Percentiles rank a stretch among this genome's conserved stretches.
Conservation (phyloP, 1,140 invertebrate species). For the Drosophila obscura region DNA sequence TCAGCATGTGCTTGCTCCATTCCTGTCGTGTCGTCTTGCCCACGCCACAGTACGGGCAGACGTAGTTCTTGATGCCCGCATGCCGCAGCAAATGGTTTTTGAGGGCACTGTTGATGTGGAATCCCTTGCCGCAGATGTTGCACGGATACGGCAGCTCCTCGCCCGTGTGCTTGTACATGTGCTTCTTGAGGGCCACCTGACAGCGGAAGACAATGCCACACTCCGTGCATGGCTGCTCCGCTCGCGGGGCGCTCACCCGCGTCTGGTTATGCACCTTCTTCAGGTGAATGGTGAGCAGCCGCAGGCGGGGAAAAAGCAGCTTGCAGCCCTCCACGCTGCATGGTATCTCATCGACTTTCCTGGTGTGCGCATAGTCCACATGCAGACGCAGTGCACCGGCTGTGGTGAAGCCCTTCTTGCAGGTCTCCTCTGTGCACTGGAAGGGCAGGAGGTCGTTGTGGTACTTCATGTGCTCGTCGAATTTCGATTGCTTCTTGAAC, state of each 20-base stretch:
- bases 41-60: conserved; percentile 81
- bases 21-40: conserved; percentile 78
- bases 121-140: conserved; percentile 85
- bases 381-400: conserved; percentile 70
- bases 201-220: conserved; percentile 75
- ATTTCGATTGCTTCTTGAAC: conserved; percentile 68
- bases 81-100: conserved; percentile 80
- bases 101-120: conserved; percentile 71
- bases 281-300: conserved; percentile 75
- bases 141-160: conserved; percentile 86
- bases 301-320: conserved; percentile 62
- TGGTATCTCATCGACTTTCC: conserved; percentile 52
- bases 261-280: conserved; percentile 76
- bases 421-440: conserved; percentile 62
- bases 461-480: conserved; percentile 78
- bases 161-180: conserved; percentile 85
- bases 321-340: conserved; percentile 67
- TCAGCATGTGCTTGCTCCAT: conserved; percentile 78
- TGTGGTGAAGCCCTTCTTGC: conserved; percentile 75
- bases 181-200: conserved; percentile 81
- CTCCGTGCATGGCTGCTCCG: conserved; percentile 62
- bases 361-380: conserved; percentile 72
- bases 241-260: conserved; percentile 42
- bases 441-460: conserved; percentile 75
- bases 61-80: conserved; percentile 80